Conservation (phyloP, 2,888 invertebrate genomes). For the Micoletzkya japonica region DNA sequence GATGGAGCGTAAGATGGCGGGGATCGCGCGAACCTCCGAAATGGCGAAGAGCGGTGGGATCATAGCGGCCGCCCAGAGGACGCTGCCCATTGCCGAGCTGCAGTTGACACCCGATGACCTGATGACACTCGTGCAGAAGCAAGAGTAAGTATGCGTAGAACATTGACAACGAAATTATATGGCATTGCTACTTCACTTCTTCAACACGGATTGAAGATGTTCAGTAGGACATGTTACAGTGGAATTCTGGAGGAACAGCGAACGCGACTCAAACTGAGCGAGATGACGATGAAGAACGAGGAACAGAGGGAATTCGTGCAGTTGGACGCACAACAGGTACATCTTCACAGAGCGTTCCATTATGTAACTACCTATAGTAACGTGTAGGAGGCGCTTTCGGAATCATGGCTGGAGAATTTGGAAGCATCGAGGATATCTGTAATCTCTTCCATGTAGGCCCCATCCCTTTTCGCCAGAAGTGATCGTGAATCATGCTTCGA, state of each 20-base stretch:
- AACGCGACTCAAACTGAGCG: conserved; percentile 19
- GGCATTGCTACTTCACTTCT: neutral
- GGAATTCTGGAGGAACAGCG: conserved; percentile 22
- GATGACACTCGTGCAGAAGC: conserved; percentile 14
- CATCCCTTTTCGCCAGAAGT: no score
- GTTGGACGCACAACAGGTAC: conserved; percentile 42
- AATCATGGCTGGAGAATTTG: no score
- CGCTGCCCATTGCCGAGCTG: neutral
- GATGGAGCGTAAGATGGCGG: conserved; percentile 23
- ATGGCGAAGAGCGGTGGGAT: neutral
- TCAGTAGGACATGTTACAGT: neutral
- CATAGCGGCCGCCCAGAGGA: neutral
- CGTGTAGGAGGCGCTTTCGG: no score
- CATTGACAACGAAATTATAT: neutral
- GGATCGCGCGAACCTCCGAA: conserved; percentile 4
- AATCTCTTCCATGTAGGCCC: no score
- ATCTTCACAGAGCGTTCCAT: no score
- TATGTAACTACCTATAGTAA: no score
- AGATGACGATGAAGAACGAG: conserved; percentile 33
- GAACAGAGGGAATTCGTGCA: conserved; percentile 42
- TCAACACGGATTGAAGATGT: neutral
- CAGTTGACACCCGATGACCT: conserved; percentile 8
- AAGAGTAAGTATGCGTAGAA: neutral
- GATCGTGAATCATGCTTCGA: no score
- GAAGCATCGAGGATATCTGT: no score